A percentile compares a stretch with the other conserved stretches of the same genome.
These are phyloP conservation scores for Magallana angulata DNA, from an alignment of 1,140 invertebrate species.

Conservation along the genomic window DNA sequence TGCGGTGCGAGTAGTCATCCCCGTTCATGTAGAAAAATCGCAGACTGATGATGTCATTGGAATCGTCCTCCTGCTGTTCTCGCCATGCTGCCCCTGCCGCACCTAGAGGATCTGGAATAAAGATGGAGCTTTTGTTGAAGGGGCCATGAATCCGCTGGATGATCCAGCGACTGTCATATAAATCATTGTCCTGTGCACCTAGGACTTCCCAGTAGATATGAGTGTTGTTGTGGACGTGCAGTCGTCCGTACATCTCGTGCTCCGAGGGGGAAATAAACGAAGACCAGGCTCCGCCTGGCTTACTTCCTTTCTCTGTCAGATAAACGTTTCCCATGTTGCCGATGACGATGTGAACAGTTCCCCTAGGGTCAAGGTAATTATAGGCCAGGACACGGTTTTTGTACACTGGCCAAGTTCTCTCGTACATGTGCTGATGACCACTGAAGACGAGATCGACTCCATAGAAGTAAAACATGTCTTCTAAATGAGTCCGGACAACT, in stretches of 20 bases:
- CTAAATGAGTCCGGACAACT: slow-evolving; percentile 81
- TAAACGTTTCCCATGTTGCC: slow-evolving; percentile 71
- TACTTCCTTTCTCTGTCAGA: slow-evolving; percentile 74
- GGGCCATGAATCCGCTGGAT: slow-evolving; percentile 69
- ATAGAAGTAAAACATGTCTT: slow-evolving; percentile 91
- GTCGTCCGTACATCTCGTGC: slow-evolving; percentile 85
- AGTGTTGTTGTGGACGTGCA: slow-evolving; percentile 89
- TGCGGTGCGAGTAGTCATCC: slow-evolving; percentile 63
- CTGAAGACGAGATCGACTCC: slow-evolving; percentile 96
- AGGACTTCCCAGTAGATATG: slow-evolving; percentile 95
- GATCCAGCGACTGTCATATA: slow-evolving; percentile 69
- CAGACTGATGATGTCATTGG: slow-evolving; percentile 57
- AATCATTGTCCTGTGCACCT: slow-evolving; percentile 80
- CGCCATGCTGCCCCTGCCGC: slow-evolving; percentile 57
- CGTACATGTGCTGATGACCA: slow-evolving; percentile 98
- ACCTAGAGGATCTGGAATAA: slow-evolving; percentile 63
- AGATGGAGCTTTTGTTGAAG: slow-evolving; percentile 58
- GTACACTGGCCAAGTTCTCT: slow-evolving; percentile 95
- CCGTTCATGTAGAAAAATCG: slow-evolving; percentile 61
- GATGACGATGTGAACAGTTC: slow-evolving; percentile 70
- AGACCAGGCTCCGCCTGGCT: slow-evolving; percentile 65
- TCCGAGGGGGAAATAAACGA: slow-evolving; percentile 62
- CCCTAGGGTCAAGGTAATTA: slow-evolving; percentile 69
- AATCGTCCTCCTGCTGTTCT: slow-evolving; percentile 50
- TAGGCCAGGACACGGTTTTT: slow-evolving; percentile 84